Evolutionary conservation across 2,797 vertebrate genomes (phyloP).

Genomic region (Platyrinchus mystaceus): DNA sequence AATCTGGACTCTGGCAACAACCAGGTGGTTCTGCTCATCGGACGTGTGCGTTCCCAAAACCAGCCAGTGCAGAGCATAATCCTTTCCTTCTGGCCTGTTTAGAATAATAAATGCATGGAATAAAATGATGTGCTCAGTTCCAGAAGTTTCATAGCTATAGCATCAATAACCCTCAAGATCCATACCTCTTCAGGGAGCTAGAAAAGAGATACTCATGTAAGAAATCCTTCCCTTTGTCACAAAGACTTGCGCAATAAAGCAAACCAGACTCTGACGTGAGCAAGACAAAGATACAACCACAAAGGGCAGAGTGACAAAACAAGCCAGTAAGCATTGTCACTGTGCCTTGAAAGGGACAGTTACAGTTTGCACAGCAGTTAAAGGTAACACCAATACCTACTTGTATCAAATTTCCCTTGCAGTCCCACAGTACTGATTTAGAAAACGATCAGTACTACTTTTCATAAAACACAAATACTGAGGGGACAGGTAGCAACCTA

Average conservation of each 20-base stretch:
- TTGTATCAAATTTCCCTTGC: neutral
- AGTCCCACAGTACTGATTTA: neutral
- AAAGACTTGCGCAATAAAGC: neutral
- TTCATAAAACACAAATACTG: neutral
- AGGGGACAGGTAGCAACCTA: neutral
- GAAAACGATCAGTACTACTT: neutral
- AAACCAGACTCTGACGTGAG: neutral
- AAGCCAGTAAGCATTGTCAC: neutral
- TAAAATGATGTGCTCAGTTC: neutral
- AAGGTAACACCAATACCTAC: neutral
- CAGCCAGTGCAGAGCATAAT: conserved; percentile 89
- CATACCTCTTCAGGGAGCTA: neutral
- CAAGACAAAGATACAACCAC: neutral
- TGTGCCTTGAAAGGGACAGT: neutral
- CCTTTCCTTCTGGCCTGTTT: conserved; percentile 89
- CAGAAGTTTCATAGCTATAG: neutral
- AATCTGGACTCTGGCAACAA: conserved; percentile 92
- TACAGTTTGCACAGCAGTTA: neutral
- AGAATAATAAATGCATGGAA: conserved; percentile 1
- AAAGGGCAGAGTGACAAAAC: neutral
- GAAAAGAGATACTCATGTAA: neutral
- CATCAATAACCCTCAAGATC: neutral
- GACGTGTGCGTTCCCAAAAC: conserved; percentile 91
- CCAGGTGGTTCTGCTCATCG: conserved; percentile 93
- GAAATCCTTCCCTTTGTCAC: neutral